phyloP scores from a whole-genome alignment of 2,113 vertebrate genomes.

The Lethenteron reissneri region DNA sequence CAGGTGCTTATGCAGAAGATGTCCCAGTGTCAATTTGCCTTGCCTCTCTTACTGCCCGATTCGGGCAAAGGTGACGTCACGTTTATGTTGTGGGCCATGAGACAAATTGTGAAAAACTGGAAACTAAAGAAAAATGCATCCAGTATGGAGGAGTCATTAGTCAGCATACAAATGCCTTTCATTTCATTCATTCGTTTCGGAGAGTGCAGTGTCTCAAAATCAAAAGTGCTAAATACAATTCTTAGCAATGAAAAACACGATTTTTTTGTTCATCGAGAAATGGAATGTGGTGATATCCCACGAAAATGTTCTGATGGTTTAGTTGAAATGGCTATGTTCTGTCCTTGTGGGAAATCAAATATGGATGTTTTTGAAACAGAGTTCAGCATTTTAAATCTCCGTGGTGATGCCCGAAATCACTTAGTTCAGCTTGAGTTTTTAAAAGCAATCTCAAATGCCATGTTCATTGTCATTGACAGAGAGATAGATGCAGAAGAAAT shows the following conservation, averaged over 20 bases:
- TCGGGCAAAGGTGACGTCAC: neutral
- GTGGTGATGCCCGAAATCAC: neutral
- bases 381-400: neutral
- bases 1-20: conserved; percentile 7
- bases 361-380: neutral
- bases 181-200: conserved; percentile 6
- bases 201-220: neutral
- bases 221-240: conserved; percentile 3
- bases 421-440: neutral
- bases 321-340: neutral
- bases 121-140: neutral
- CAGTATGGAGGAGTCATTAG: conserved; percentile 5
- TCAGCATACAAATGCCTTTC: neutral
- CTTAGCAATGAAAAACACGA: conserved; percentile 6
- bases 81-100: conserved; percentile 7
- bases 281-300: conserved; percentile 9
- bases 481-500: neutral
- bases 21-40: conserved; percentile 7
- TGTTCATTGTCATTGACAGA: neutral
- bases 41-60: conserved; percentile 8
- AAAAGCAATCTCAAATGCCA: neutral
- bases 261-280: neutral
- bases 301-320: conserved; percentile 1
- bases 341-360: too few species aligned
- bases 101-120: conserved; percentile 6